phyloP scores from a whole-genome alignment of 2,113 vertebrate species.

The Oceanodroma tethys region DNA sequence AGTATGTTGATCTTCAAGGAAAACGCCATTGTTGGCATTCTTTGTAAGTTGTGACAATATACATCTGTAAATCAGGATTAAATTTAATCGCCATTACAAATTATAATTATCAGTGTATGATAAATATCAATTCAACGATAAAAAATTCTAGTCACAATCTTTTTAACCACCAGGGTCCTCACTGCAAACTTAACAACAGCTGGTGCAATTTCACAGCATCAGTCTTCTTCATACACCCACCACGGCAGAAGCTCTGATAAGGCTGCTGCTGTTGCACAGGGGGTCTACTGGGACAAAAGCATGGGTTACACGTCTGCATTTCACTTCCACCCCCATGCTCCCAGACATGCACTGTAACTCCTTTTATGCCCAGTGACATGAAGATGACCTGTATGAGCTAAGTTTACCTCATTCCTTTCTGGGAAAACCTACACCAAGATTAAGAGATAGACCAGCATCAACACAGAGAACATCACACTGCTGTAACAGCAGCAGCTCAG shows the following conservation, averaged over 20 bases:
- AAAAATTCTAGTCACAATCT: not conserved
- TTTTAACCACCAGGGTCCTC: accelerated
- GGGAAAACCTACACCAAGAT: not conserved
- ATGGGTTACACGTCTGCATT: accelerated
- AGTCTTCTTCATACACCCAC: not conserved
- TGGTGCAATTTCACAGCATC: not conserved
- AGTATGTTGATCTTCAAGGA: not conserved
- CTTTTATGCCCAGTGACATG: not conserved
- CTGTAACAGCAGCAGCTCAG: not conserved
- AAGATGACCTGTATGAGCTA: not conserved
- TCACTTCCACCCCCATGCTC: not conserved
- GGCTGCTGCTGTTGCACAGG: not conserved
- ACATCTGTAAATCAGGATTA: not conserved
- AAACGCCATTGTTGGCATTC: not conserved
- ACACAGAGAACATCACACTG: not conserved
- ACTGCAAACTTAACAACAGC: not conserved
- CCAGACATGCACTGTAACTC: accelerated
- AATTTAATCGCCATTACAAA: not conserved
- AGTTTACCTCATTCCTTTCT: not conserved
- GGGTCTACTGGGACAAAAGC: not conserved
- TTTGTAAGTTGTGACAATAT: not conserved
- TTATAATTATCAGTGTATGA: not conserved
- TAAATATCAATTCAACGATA: not conserved
- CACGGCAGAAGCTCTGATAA: not conserved
- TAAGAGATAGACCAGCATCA: not conserved